These are phyloP conservation scores for Eupleurogrammus muticus DNA, from an alignment of 2,797 vertebrate genomes.

Conservation along the genomic window DNA sequence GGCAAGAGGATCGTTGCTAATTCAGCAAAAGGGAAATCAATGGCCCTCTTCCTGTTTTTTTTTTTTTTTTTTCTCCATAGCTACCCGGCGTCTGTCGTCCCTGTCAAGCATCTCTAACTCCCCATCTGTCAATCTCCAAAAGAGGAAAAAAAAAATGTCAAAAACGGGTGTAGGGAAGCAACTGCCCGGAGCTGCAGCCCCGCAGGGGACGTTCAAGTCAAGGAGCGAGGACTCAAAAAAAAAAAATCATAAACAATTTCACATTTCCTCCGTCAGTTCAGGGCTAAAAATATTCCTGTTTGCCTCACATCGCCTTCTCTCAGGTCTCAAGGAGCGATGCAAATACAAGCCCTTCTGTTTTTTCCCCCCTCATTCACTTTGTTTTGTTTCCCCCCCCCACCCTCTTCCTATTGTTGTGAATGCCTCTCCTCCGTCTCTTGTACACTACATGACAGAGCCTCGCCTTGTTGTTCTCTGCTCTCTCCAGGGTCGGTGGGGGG, in stretches of 20 bases:
- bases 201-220: constrained; percentile 42
- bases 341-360: constrained; percentile 61
- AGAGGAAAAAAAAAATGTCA: not conserved
- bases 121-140: constrained; percentile 36
- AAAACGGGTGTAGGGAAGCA: not conserved
- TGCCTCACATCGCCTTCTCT: constrained; percentile 53
- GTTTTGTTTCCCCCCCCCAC: constrained; percentile 48
- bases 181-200: constrained; percentile 40
- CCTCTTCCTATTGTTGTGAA: constrained; percentile 63
- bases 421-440: constrained; percentile 56
- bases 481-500: constrained; percentile 38
- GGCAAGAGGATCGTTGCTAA: constrained; percentile 71
- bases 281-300: constrained; percentile 78
- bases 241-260: constrained; percentile 74
- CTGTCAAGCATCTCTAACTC: constrained; percentile 27
- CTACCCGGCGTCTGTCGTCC: constrained; percentile 21
- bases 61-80: constrained; percentile 3
- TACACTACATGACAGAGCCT: constrained; percentile 62
- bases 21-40: constrained; percentile 74
- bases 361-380: constrained; percentile 45
- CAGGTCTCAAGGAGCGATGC: constrained; percentile 72
- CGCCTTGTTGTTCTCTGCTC: constrained; percentile 51
- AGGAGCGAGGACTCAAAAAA: constrained; percentile 50
- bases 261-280: constrained; percentile 64
- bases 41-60: constrained; percentile 54